These are phyloP conservation scores for Coreoperca whiteheadi DNA, from an alignment of 2,113 vertebrate genomes.

Conservation along the genomic window DNA sequence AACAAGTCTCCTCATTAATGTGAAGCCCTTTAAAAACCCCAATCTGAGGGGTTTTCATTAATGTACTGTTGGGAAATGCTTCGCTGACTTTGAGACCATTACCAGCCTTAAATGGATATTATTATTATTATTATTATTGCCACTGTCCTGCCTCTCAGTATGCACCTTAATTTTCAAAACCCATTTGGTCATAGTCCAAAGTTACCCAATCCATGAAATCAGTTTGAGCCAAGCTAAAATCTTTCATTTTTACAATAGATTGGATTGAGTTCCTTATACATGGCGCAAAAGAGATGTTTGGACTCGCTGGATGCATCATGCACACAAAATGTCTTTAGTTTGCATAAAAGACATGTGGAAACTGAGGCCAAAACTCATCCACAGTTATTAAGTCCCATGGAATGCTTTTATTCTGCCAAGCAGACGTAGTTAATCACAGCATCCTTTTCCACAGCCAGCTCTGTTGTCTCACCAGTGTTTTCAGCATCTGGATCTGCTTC, in stretches of 20 bases:
- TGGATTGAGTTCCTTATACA: background rate
- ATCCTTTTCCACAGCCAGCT: background rate
- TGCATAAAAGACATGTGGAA: constrained; percentile 36
- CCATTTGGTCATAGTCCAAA: background rate
- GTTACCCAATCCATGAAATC: background rate
- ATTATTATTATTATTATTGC: no score
- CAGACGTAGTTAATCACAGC: constrained; percentile 29
- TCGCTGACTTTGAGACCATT: background rate
- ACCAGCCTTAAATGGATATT: background rate
- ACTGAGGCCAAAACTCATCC: constrained; percentile 25
- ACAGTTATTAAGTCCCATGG: constrained; percentile 22
- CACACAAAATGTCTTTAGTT: constrained; percentile 13
- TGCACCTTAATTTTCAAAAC: background rate
- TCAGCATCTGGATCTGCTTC: constrained; percentile 31
- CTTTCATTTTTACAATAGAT: background rate
- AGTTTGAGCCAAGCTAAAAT: background rate
- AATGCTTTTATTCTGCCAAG: constrained; percentile 52
- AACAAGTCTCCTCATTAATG: background rate
- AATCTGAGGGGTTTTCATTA: background rate
- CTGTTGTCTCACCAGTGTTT: constrained; percentile 24
- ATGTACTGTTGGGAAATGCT: background rate
- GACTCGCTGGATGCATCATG: constrained; percentile 9
- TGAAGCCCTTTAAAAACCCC: background rate
- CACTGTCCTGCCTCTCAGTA: background rate
- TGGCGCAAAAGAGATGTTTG: constrained; percentile 7